These are phyloP conservation scores for Nothocercus julius DNA, from an alignment of 2,113 vertebrate species.

Conservation along the genomic window DNA sequence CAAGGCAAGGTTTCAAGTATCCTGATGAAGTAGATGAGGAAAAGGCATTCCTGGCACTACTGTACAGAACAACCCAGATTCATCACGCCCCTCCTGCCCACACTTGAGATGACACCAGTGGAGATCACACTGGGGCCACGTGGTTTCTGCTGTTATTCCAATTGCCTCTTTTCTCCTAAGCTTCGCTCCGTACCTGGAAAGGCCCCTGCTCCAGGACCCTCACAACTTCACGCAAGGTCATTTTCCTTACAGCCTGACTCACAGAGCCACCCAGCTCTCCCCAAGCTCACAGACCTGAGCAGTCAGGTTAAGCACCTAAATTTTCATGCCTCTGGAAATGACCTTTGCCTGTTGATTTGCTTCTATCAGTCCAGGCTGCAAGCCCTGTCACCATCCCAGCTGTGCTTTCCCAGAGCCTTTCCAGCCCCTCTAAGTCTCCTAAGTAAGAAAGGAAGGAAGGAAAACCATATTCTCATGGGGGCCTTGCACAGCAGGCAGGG, in stretches of 20 bases:
- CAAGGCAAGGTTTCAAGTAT: background rate
- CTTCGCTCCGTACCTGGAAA: background rate
- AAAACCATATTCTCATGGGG: background rate
- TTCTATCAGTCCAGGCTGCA: background rate
- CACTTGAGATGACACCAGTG: fast-evolving
- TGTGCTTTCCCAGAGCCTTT: background rate
- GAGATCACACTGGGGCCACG: background rate
- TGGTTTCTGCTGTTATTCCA: background rate
- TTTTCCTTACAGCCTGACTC: background rate
- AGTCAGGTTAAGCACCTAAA: background rate
- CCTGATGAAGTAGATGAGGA: background rate
- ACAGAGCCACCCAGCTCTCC: background rate
- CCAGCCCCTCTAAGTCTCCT: background rate
- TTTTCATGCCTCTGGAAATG: background rate
- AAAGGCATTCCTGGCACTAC: background rate
- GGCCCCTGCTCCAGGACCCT: background rate
- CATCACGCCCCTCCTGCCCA: background rate
- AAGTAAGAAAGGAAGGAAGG: background rate
- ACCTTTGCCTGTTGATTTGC: background rate
- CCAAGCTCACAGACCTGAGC: background rate
- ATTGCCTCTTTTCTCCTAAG: background rate
- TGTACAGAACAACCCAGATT: background rate
- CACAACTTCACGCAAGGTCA: fast-evolving
- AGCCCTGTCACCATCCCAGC: background rate
- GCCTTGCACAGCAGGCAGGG: background rate